These are phyloP conservation scores for Calidris pugnax DNA, from an alignment of 2,113 vertebrate genomes.

Conservation along the genomic window DNA sequence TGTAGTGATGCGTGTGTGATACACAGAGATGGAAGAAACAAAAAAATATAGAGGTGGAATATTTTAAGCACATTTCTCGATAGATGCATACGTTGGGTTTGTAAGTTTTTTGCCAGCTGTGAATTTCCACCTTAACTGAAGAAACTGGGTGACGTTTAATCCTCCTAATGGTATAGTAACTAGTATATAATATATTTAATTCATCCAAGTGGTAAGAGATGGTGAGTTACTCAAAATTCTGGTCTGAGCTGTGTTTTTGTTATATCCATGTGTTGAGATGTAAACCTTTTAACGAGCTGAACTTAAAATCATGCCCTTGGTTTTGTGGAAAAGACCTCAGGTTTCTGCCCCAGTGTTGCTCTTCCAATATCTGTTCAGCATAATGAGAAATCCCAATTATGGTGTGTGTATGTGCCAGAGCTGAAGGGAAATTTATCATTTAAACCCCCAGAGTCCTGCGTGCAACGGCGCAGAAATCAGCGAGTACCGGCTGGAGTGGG, in stretches of 20 bases:
- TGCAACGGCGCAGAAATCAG: slow-evolving; percentile 77
- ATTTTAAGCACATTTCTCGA: neutral
- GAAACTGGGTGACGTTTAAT: neutral
- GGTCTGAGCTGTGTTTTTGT: neutral
- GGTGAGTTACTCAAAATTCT: neutral
- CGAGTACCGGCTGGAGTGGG: slow-evolving; percentile 80
- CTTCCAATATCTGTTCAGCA: neutral
- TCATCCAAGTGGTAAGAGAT: neutral
- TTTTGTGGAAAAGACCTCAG: neutral
- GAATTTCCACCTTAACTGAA: neutral
- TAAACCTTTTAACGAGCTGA: neutral
- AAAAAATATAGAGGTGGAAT: neutral
- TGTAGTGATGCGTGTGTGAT: accelerated
- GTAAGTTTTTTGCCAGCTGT: neutral
- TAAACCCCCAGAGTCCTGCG: slow-evolving; percentile 57
- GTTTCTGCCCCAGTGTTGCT: neutral
- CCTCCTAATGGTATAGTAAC: neutral
- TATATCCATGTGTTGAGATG: neutral
- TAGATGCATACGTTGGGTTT: neutral
- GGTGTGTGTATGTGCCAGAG: neutral
- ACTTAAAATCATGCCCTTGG: neutral
- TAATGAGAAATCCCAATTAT: accelerated
- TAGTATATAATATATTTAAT: neutral
- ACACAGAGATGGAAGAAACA: neutral
- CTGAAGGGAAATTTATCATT: neutral